Percentiles rank a stretch among this genome's conserved stretches.
Conservation (phyloP, 2,113 vertebrate species). For the Ceratotherium simum region DNA sequence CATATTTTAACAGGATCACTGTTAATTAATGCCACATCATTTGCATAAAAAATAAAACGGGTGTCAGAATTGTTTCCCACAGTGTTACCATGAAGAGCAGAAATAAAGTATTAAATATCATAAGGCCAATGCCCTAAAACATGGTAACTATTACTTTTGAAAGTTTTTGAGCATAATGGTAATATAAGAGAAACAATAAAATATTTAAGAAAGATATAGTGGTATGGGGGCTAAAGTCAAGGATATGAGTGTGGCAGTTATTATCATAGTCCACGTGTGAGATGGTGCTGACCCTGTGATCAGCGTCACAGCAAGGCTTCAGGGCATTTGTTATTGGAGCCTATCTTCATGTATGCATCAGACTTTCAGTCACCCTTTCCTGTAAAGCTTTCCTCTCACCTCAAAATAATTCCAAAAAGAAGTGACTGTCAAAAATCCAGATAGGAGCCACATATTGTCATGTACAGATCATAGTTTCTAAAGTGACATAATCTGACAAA, state of each 20-base stretch:
- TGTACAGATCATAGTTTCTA: slow-evolving; percentile 42
- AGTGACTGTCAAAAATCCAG: background rate
- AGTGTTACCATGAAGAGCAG: background rate
- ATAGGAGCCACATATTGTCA: slow-evolving; percentile 16
- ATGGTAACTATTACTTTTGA: background rate
- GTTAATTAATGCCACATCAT: background rate
- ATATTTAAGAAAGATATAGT: background rate
- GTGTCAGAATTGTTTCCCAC: background rate
- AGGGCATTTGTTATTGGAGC: background rate
- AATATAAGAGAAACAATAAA: background rate
- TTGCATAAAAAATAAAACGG: background rate
- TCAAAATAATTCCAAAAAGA: slow-evolving; percentile 23
- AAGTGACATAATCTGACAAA: slow-evolving; percentile 56
- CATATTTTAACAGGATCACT: background rate
- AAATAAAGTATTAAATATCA: background rate
- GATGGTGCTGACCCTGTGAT: background rate
- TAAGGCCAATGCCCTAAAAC: background rate
- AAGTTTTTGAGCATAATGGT: background rate
- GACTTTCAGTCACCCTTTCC: background rate
- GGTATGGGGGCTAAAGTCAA: background rate
- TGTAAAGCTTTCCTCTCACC: background rate
- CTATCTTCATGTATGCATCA: background rate
- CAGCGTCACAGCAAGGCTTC: background rate
- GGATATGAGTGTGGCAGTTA: background rate
- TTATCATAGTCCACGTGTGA: too few relatives aligned